Base-by-base conservation (phyloP, 2,797 vertebrate species). In the Clarias platycephalus region DNA sequence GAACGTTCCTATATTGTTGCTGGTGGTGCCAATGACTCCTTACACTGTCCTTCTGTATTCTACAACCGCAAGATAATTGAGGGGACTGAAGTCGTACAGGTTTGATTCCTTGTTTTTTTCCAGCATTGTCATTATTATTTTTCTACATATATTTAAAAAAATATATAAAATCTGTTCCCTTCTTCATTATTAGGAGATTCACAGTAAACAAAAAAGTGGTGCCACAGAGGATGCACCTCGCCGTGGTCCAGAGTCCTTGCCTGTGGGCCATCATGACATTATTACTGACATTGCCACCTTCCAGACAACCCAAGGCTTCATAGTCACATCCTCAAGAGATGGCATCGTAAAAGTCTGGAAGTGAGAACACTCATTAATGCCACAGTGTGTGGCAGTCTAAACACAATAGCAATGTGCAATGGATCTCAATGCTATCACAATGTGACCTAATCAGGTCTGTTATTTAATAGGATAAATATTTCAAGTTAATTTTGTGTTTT, bases 341-440 rank as follows among this genome's bases (percentile, higher is more conserved):
- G 98, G 98, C 18, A 98, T 99, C 55, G 97, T 99, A 83, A 99
- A 99, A 92, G 98, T 99, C 22, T 99, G 98, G 98, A 99, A 99
- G 90, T 99, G 92, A 94, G 40, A 67, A 62, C 5, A 34, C 16
- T 67, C 1, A 18, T 75, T 49, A 49, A 49, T 58, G 0, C 13
- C 71, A 31, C 57, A 20, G 37, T 37, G 13, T 62, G 8, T 78
- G 28, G 28, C 64, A 2, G 13, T 71, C n/a, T 81, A 37, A 18
- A 85, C 28, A 82, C 62, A 81, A 64, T 34, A 37, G 57, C 85
- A 80, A 83, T 28, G 78, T 80, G 82, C 82, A 83, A 79, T 88
- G 81, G 44, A 84, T 86, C 72, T 75, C 18, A 34, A 22, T 53
- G 84, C 66, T 76, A 80, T 87, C 80, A 89, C 62, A 28, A 82